These are phyloP conservation scores for Heliconius aoede DNA, from an alignment of 2,888 invertebrate genomes.

Conservation along the genomic window DNA sequence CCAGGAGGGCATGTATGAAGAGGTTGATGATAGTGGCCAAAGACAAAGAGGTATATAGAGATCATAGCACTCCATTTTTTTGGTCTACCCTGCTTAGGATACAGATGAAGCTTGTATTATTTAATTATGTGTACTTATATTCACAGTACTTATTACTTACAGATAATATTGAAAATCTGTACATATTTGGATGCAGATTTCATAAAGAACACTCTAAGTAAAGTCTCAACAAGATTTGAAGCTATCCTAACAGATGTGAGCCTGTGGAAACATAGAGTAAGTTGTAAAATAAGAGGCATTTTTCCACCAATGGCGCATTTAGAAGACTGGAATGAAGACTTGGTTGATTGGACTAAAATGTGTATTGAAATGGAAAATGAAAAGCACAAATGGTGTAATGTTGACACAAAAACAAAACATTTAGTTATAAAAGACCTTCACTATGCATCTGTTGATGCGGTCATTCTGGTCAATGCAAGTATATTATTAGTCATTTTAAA, in stretches of 20 bases:
- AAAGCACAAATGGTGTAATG: conserved; percentile 80
- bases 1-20: no score
- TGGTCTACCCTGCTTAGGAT: no score
- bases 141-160: conserved; percentile 54
- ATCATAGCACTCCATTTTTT: no score
- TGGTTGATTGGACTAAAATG: conserved; percentile 81
- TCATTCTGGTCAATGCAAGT: conserved; percentile 83
- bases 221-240: conserved; percentile 83
- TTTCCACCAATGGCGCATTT: conserved; percentile 72
- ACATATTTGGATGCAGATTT: conserved; percentile 83
- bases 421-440: conserved; percentile 81
- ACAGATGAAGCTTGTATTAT: no score
- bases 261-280: conserved; percentile 83
- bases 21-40: no score
- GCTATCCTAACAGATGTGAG: conserved; percentile 82
- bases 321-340: conserved; percentile 66
- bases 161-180: conserved; percentile 85
- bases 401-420: conserved; percentile 72
- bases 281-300: conserved; percentile 68
- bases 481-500: background rate
- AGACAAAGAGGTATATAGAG: no score
- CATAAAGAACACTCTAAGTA: conserved; percentile 78
- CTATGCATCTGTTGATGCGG: conserved; percentile 84
- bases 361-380: conserved; percentile 85
- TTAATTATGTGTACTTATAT: background rate